phyloP scores from a whole-genome alignment of 2,888 invertebrate species.

The Drosophila monieri region DNA sequence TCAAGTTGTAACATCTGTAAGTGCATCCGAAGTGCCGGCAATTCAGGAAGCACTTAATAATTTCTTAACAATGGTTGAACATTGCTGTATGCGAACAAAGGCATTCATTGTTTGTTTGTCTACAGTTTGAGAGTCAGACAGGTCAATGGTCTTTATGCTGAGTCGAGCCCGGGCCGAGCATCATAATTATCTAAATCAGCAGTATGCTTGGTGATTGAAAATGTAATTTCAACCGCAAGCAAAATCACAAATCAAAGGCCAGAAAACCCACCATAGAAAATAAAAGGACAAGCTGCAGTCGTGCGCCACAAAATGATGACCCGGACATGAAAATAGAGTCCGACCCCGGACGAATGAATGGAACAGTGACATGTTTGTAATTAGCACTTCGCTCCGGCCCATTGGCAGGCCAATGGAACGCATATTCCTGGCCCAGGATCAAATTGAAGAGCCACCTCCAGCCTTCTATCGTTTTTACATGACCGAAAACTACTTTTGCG shows the following conservation, averaged over 20 bases:
- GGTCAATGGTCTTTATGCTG: constrained; percentile 56
- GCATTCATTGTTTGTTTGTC: constrained; percentile 34
- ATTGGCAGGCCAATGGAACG: constrained; percentile 37
- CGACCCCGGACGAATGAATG: constrained; percentile 16
- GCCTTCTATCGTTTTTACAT: constrained; percentile 2
- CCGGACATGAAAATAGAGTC: constrained; percentile 17
- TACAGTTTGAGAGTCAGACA: constrained; percentile 8
- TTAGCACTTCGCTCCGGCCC: constrained; percentile 52
- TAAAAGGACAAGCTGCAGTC: constrained; percentile 11
- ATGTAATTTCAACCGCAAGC: constrained; percentile 58
- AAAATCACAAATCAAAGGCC: constrained; percentile 46
- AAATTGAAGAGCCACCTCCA: constrained; percentile 9
- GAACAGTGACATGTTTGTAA: constrained; percentile 71
- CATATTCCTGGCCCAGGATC: constrained; percentile 4
- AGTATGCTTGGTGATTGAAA: constrained; percentile 47
- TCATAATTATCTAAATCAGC: constrained; percentile 49
- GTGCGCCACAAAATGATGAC: constrained; percentile 29
- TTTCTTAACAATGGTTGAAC: constrained; percentile 66
- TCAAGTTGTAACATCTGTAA: constrained; percentile 40
- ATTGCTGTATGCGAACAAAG: constrained; percentile 58
- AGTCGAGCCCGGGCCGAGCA: constrained; percentile 21
- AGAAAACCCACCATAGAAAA: constrained; percentile 18
- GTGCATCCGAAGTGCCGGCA: constrained; percentile 56
- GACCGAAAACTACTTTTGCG: constrained; percentile 25
- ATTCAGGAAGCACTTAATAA: constrained; percentile 76